Evolutionary conservation across 2,888 invertebrate species (phyloP).

Genomic region (Diarsia mendica): DNA sequence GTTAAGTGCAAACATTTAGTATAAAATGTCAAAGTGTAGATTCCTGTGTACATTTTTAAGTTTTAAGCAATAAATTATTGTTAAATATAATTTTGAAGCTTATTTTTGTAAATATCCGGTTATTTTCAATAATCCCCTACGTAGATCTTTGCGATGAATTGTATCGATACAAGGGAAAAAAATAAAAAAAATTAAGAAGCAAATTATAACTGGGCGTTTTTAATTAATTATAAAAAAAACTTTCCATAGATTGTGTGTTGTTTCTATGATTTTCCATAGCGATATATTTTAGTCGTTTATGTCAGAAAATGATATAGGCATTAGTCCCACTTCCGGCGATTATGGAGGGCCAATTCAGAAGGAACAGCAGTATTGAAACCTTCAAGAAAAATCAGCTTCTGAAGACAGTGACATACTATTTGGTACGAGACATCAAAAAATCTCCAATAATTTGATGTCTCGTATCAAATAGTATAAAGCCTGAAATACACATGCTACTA

Average conservation of each 20-base stretch:
- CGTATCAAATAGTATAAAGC: no score
- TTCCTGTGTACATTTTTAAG: slow-evolving; percentile 64
- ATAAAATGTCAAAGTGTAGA: slow-evolving; percentile 61
- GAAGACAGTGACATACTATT: no score
- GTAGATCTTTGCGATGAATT: slow-evolving; percentile 17
- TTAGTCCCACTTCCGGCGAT: no score
- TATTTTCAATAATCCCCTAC: slow-evolving; percentile 10
- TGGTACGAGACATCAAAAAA: no score
- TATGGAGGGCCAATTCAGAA: no score
- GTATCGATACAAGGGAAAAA: slow-evolving; percentile 31
- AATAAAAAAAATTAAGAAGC: slow-evolving; percentile 25
- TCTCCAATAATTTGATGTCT: no score
- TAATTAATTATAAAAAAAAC: slow-evolving; percentile 7
- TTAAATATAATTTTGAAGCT: slow-evolving; percentile 54
- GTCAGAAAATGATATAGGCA: no score
- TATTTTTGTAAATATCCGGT: slow-evolving; percentile 48
- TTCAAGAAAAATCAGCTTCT: no score
- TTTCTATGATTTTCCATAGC: not conserved
- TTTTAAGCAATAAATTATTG: slow-evolving; percentile 73
- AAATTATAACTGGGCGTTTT: slow-evolving; percentile 29
- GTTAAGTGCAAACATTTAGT: slow-evolving; percentile 64
- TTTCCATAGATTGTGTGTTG: not conserved
- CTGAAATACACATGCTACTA: no score
- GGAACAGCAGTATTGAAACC: no score
- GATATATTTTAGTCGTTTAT: not conserved